phyloP scores from a whole-genome alignment of 2,113 vertebrate genomes.

The Heptranchias perlo region DNA sequence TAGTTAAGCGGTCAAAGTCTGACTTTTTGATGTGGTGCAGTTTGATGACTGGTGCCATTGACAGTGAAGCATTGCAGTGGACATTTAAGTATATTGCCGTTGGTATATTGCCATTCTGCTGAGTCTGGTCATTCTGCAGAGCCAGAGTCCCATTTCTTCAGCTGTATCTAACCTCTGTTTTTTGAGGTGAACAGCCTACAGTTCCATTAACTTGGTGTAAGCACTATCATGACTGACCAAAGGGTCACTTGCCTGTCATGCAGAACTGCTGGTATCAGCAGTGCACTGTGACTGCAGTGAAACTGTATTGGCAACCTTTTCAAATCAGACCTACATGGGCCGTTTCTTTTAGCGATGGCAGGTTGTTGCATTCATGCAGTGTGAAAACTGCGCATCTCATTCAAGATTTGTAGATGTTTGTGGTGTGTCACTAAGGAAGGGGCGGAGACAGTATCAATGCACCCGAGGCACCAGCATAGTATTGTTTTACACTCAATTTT shows the following conservation, averaged over 20 bases:
- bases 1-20: background rate
- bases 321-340: background rate
- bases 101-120: background rate
- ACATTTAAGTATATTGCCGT: background rate
- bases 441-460: background rate
- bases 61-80: background rate
- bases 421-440: background rate
- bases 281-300: background rate
- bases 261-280: constrained; percentile 19
- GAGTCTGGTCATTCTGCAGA: background rate
- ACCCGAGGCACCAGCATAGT: background rate
- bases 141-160: background rate
- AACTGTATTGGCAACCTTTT: background rate
- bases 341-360: too few relatives aligned
- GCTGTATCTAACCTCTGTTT: background rate
- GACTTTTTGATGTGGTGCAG: background rate
- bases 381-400: background rate
- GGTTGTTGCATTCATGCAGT: background rate
- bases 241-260: background rate
- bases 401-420: too few relatives aligned
- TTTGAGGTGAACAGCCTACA: background rate
- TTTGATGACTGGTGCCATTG: background rate
- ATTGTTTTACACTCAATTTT: background rate
- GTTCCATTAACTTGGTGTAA: background rate
- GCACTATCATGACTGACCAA: background rate